These are phyloP conservation scores for Pachymerium ferrugineum DNA, from an alignment of 2,888 invertebrate genomes.

Conservation along the genomic window DNA sequence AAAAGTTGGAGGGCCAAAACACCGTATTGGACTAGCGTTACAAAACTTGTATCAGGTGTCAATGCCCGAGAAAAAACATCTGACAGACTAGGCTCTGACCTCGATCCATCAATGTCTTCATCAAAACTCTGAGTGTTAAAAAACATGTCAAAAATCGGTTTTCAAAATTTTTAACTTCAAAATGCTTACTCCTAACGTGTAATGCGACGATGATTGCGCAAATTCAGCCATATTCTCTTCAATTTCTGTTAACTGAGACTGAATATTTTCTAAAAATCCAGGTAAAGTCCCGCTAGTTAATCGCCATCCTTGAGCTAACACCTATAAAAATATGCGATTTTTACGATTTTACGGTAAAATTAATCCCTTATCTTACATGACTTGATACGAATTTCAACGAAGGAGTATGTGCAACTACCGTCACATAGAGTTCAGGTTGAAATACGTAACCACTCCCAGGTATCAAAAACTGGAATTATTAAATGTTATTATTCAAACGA, in stretches of 20 bases:
- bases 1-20: constrained; percentile 66
- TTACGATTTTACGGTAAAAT: background rate
- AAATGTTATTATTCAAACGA: constrained; percentile 37
- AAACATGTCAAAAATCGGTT: background rate
- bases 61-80: background rate
- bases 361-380: constrained; percentile 51
- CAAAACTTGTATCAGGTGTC: constrained; percentile 63
- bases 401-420: constrained; percentile 70
- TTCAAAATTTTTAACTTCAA: background rate
- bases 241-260: constrained; percentile 56
- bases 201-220: background rate
- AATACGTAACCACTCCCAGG: constrained; percentile 60
- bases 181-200: background rate
- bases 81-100: background rate
- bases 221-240: constrained; percentile 57
- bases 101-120: background rate
- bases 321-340: constrained; percentile 45
- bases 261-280: constrained; percentile 55
- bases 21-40: constrained; percentile 70
- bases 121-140: background rate
- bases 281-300: constrained; percentile 58
- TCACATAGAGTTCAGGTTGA: constrained; percentile 64
- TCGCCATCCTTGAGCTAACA: constrained; percentile 64
- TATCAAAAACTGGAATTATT: constrained; percentile 57
- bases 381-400: constrained; percentile 65